Base-by-base conservation (phyloP, 2,797 vertebrate genomes). In the Enteromius fasciolatus region DNA sequence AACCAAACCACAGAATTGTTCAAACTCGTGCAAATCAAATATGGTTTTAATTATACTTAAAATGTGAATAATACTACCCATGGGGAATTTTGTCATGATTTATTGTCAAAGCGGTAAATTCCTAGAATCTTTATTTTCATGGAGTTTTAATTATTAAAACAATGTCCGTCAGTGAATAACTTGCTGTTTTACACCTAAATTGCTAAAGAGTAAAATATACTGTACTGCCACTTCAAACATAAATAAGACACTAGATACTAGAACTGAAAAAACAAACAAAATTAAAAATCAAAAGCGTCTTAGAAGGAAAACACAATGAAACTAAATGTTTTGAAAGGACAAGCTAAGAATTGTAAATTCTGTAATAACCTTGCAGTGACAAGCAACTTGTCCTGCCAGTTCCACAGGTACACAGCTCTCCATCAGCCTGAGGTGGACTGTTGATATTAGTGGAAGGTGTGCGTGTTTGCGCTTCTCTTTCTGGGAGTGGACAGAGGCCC, bases 401-500 rank as follows among this genome's bases (percentile, higher is more conserved):
- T 68, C 66, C 54, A 50, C 18, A 63, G 18, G 36, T 69, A 57
- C 6, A 67, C 20, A 70, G 50, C 3, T 9, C 78, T 66, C 46
- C 31, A 41, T 33, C 12, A 33, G 74, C 20, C 17, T 15, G 69
- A 74, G 68, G 20, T 82, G 48, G 12, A 36, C 44, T 70, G 31
- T 23, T 70, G 66, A 61, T 70, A 36, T 39, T 20, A 48, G 14
- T 33, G 44, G 68, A 48, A 63, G 54, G 25, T 15, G 23, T 52
- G 44, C 9, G 5, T 76, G 63, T 63, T 59, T 80, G 61, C 74
- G 23, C 39, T 74, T n/a, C 66, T 76, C 39, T 48, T 44, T 33
- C 50, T 50, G 61, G 23, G 14, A 87, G 81, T 79, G 50, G 54
- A 76, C 25, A 44, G 69, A 76, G 39, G 46, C 54, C 41, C 74